Base-by-base conservation (phyloP, 2,888 invertebrate species). In the Galerucella nymphaeae region DNA sequence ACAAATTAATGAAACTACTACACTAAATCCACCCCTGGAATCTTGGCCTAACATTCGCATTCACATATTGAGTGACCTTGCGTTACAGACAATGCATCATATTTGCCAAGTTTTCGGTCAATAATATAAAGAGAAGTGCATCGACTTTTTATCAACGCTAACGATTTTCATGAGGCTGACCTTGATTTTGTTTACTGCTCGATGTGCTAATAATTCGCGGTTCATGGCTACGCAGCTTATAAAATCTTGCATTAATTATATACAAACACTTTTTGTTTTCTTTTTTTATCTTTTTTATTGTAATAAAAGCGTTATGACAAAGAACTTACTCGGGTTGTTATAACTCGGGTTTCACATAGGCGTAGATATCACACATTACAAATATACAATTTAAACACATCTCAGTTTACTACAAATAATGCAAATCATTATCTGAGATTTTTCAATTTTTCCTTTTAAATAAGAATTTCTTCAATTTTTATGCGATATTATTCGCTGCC, bases 81-180 rank as follows among this genome's bases (percentile, higher is more conserved):
- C 78, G 77, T 78, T 80, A 79, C 83, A 82, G 82, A 83, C 82
- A 83, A 82, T 83, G 82, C 82, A 82, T 82, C 82, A 82, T 83
- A 82, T 83, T 83, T 82, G 81, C 81, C 80, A 79, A 80, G 80
- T 83, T 83, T 83, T 83, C 82, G 83, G 82, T 83, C 82, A 82
- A 80, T 81, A 82, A 78, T 80, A 81, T 80, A 81, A 82, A 82
- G 82, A 83, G 82, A 77, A 77, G 82, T 82, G 82, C 82, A 83
- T 82, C 82, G 82, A 83, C 82, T 83, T 82, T 83, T 82, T 83
- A 83, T 83, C 82, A 82, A 76, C 80, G 78, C 77, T 82, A 75
- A 76, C 77, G 74, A 74, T 79, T 82, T 81, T 81, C 80, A 81
- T 81, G 80, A 80, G 80, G 77, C 71, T 80, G 82, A 79, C 83